phyloP scores from a whole-genome alignment of 2,113 vertebrate species.

The Cavia aperea region DNA sequence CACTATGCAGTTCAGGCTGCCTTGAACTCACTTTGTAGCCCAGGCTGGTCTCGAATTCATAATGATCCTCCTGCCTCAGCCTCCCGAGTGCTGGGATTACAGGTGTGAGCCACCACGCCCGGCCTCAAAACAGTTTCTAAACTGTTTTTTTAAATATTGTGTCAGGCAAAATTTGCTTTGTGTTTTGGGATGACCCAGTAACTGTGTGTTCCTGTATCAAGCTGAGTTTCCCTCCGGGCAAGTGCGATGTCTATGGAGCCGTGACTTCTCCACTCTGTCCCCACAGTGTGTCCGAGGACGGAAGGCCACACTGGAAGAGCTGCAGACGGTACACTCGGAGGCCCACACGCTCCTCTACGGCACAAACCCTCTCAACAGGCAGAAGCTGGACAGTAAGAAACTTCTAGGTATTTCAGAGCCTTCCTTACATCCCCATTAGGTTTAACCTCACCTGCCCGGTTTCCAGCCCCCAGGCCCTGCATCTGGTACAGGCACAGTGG shows the following conservation, averaged over 20 bases:
- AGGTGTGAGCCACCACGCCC: too few species aligned
- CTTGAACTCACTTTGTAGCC: too few species aligned
- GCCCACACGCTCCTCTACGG: slow-evolving; percentile 91
- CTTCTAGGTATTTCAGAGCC: slow-evolving; percentile 74
- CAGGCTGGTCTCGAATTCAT: too few species aligned
- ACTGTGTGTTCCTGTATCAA: fast-evolving
- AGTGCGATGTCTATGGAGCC: fast-evolving
- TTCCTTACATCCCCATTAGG: not conserved
- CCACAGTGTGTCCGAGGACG: slow-evolving; percentile 91
- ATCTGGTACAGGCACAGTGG: fast-evolving
- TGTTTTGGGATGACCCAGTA: fast-evolving
- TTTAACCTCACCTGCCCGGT: not conserved
- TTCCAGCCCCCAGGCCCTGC: not conserved
- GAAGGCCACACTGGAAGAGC: slow-evolving; percentile 94
- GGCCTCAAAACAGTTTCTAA: not conserved
- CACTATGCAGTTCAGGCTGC: too few species aligned
- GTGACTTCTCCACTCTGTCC: not conserved
- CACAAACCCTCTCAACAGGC: slow-evolving; percentile 95
- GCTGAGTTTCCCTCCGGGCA: fast-evolving
- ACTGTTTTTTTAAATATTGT: not conserved
- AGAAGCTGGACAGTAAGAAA: slow-evolving; percentile 96
- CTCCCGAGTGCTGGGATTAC: too few species aligned
- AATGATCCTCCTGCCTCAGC: too few species aligned
- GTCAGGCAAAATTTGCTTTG: not conserved
- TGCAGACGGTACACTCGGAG: slow-evolving; percentile 95